These are phyloP conservation scores for Castor canadensis DNA, from an alignment of 2,113 vertebrate genomes.

Conservation along the genomic window DNA sequence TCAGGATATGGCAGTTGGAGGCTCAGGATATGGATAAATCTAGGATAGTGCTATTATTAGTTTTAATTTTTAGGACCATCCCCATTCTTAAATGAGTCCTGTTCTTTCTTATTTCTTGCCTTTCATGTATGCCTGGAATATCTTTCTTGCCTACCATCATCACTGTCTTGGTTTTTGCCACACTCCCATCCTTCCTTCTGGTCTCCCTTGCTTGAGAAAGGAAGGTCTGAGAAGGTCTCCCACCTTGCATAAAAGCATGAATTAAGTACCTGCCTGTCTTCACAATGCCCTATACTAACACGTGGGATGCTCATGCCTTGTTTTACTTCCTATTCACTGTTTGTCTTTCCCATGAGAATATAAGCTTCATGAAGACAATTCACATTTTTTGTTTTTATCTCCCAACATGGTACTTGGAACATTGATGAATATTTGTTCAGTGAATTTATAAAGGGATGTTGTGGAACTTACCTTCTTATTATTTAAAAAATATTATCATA, in stretches of 20 bases:
- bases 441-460: neutral
- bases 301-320: no score
- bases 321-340: neutral
- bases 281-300: neutral
- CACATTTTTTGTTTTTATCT: neutral
- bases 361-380: neutral
- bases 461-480: neutral
- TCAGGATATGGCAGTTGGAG: neutral
- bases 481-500: neutral
- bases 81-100: neutral
- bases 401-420: neutral
- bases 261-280: neutral
- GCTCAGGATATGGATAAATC: neutral
- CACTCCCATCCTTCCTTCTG: neutral
- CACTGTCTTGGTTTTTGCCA: neutral
- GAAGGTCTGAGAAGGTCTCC: neutral
- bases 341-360: neutral
- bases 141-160: neutral
- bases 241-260: neutral
- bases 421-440: neutral
- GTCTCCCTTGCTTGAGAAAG: neutral
- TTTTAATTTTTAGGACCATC: neutral
- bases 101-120: neutral
- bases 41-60: neutral
- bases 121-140: neutral